phyloP scores from a whole-genome alignment of 2,113 vertebrate genomes.

The Syngnathus scovelli region DNA sequence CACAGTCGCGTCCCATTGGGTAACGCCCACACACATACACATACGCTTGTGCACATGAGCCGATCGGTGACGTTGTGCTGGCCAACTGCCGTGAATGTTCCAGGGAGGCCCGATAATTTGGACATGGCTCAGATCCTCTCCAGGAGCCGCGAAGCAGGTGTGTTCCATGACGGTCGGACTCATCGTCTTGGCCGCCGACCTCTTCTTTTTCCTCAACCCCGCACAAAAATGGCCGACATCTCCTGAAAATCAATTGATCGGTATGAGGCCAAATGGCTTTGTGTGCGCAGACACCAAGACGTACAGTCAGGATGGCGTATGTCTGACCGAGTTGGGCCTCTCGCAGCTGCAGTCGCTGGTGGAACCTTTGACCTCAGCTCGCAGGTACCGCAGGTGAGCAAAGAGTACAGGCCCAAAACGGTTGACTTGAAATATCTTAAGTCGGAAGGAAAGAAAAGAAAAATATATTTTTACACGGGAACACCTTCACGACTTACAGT shows the following conservation, averaged over 20 bases:
- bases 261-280: background rate
- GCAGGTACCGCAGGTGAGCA: conserved; percentile 74
- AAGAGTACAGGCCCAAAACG: background rate
- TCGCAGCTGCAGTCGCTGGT: conserved; percentile 89
- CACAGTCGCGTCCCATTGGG: conserved; percentile 72
- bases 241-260: no score
- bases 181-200: background rate
- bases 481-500: no score
- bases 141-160: conserved; percentile 54
- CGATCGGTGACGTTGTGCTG: background rate
- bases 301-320: conserved; percentile 94
- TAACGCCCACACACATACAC: conserved; percentile 45
- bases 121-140: conserved; percentile 56
- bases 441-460: background rate
- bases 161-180: conserved; percentile 4
- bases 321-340: conserved; percentile 90
- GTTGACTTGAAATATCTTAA: background rate
- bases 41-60: background rate
- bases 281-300: conserved; percentile 81
- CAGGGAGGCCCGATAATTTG: conserved; percentile 40
- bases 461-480: no score
- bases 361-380: conserved; percentile 74
- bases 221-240: background rate
- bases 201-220: background rate
- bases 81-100: conserved; percentile 9